Evolutionary conservation across 2,113 vertebrate species (phyloP).

Genomic region (Passer montanus): DNA sequence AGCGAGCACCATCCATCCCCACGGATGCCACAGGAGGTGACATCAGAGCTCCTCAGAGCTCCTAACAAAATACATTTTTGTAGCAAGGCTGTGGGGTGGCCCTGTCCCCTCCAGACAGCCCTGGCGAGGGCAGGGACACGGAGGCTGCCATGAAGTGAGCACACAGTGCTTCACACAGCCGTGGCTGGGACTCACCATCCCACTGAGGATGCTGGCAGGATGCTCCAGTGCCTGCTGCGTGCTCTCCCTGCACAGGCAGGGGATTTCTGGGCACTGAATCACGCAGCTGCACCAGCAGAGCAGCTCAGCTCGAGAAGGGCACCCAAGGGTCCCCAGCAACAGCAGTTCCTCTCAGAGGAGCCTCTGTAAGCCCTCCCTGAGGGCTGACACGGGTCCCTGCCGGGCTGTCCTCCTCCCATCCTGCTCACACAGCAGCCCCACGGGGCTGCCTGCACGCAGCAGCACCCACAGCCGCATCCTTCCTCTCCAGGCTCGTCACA

Average conservation of each 20-base stretch:
- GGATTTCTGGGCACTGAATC: background rate
- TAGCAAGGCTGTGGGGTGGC: background rate
- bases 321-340: background rate
- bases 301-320: background rate
- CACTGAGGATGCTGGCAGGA: background rate
- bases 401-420: background rate
- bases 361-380: background rate
- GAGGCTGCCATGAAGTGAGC: background rate
- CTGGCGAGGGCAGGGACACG: rapidly evolving
- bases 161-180: rapidly evolving
- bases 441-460: background rate
- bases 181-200: background rate
- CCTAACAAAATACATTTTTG: too few relatives aligned
- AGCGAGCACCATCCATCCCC: background rate
- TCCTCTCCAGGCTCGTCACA: background rate
- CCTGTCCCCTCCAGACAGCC: background rate
- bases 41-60: too few relatives aligned
- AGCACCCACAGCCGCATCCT: background rate
- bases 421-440: background rate
- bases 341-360: background rate
- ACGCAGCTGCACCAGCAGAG: background rate
- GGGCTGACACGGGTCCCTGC: background rate
- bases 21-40: background rate
- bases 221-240: background rate
- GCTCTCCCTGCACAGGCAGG: background rate